A percentile compares a stretch with the other conserved stretches of the same genome.
Conservation (phyloP, 2,797 vertebrate species). For the Darevskia nairensis region DNA sequence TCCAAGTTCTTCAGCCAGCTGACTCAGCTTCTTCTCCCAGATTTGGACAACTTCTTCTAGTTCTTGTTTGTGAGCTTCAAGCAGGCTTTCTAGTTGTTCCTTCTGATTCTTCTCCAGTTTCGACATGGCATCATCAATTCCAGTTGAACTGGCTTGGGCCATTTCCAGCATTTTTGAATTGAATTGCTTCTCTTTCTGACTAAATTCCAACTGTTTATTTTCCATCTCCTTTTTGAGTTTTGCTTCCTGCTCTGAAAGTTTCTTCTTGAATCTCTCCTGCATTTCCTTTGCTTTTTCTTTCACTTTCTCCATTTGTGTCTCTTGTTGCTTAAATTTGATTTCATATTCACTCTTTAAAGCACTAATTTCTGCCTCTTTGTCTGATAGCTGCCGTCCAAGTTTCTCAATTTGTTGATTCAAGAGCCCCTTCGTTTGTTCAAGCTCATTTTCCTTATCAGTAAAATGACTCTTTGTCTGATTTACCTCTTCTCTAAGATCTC, state of each 20-base stretch:
- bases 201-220: constrained; percentile 87
- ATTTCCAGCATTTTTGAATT: constrained; percentile 90
- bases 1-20: constrained; percentile 84
- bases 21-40: constrained; percentile 85
- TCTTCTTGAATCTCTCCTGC: constrained; percentile 89
- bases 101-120: constrained; percentile 90
- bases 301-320: constrained; percentile 89
- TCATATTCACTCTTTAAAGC: constrained; percentile 84
- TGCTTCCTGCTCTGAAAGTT: constrained; percentile 89
- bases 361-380: constrained; percentile 81
- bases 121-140: constrained; percentile 84
- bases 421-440: constrained; percentile 73
- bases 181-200: constrained; percentile 89
- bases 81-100: constrained; percentile 86
- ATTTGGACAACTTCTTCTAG: constrained; percentile 73
- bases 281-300: constrained; percentile 91
- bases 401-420: constrained; percentile 79
- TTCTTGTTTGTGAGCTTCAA: constrained; percentile 78
- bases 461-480: constrained; percentile 78
- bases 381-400: constrained; percentile 81
- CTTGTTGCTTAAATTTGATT: constrained; percentile 87
- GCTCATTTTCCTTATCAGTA: constrained; percentile 80
- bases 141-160: constrained; percentile 88
- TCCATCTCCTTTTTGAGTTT: constrained; percentile 88
- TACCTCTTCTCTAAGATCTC: constrained; percentile 76